Conservation (phyloP, 2,888 invertebrate genomes). For the Apomyelois bistriatella region DNA sequence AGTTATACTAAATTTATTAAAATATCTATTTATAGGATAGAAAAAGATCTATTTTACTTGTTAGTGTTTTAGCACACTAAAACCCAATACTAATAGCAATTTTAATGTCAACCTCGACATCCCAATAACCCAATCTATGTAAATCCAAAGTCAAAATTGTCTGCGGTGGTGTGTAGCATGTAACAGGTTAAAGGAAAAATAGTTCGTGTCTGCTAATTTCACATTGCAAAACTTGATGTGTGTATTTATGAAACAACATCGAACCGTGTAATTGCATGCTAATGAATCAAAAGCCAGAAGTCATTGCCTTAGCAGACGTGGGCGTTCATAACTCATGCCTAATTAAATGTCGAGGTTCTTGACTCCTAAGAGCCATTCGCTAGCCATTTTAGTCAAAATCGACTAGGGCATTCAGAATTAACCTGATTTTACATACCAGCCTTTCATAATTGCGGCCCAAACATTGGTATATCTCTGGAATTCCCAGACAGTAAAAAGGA, state of each 20-base stretch:
- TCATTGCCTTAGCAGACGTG: slow-evolving; percentile 59
- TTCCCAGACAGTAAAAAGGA: slow-evolving; percentile 53
- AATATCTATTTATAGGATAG: too few relatives aligned
- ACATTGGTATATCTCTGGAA: too few relatives aligned
- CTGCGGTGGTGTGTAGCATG: not conserved
- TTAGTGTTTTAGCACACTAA: too few relatives aligned
- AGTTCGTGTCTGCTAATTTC: slow-evolving; percentile 12
- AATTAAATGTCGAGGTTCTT: slow-evolving; percentile 71
- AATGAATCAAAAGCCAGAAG: slow-evolving; percentile 65
- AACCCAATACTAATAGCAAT: not conserved
- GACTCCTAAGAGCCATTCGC: slow-evolving; percentile 39
- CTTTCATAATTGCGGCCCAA: too few relatives aligned
- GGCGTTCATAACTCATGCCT: slow-evolving; percentile 68
- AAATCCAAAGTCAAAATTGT: not conserved
- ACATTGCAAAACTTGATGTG: slow-evolving; percentile 28
- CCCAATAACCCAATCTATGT: not conserved
- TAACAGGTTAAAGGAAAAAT: not conserved
- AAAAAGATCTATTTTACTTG: too few relatives aligned
- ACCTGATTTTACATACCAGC: too few relatives aligned
- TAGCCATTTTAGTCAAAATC: slow-evolving; percentile 33
- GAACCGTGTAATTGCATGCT: slow-evolving; percentile 44
- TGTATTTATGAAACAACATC: slow-evolving; percentile 23
- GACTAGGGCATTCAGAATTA: too few relatives aligned
- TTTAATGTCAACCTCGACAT: not conserved
- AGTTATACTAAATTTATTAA: too few relatives aligned